A percentile compares a stretch with the other conserved stretches of the same genome.
Conservation (phyloP, 2,888 invertebrate genomes). For the Parnassius glacialis region DNA sequence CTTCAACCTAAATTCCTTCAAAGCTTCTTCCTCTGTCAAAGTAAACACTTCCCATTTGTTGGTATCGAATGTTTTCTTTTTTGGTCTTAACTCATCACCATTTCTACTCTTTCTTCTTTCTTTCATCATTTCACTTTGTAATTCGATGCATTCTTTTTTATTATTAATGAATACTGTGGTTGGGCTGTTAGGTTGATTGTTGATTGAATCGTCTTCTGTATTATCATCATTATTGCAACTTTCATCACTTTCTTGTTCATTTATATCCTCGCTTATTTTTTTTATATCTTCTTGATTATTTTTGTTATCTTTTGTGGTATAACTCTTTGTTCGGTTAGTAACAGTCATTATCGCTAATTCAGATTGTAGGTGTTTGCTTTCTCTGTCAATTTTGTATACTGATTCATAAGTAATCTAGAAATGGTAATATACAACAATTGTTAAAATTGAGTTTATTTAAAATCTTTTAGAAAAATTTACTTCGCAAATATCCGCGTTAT, state of each 20-base stretch:
- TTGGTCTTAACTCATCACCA: slow-evolving; percentile 30
- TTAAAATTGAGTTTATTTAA: too few species aligned
- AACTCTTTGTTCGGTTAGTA: slow-evolving; percentile 41
- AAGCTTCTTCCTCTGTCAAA: slow-evolving; percentile 61
- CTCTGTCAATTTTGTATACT: slow-evolving; percentile 50
- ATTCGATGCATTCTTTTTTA: slow-evolving; percentile 34
- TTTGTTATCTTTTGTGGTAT: slow-evolving; percentile 18
- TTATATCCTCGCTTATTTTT: not conserved
- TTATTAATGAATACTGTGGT: slow-evolving; percentile 37
- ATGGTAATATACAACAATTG: not conserved
- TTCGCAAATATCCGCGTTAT: too few species aligned
- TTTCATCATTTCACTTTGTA: slow-evolving; percentile 32
- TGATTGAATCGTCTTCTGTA: slow-evolving; percentile 12
- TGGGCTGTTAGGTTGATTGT: slow-evolving; percentile 32
- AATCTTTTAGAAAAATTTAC: too few species aligned
- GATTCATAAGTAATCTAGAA: slow-evolving; percentile 50
- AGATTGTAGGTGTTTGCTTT: slow-evolving; percentile 41
- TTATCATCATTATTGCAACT: slow-evolving; percentile 17
- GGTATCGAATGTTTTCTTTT: slow-evolving; percentile 44
- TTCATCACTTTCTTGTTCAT: slow-evolving; percentile 3
- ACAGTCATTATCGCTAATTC: slow-evolving; percentile 38
- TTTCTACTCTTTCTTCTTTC: slow-evolving; percentile 31
- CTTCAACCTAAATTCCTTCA: slow-evolving; percentile 50
- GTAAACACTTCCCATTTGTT: slow-evolving; percentile 55
- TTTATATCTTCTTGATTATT: slow-evolving; percentile 13